Base-by-base conservation (phyloP, 2,113 vertebrate species). In the rabbit (Oryctolagus cuniculus) region DNA sequence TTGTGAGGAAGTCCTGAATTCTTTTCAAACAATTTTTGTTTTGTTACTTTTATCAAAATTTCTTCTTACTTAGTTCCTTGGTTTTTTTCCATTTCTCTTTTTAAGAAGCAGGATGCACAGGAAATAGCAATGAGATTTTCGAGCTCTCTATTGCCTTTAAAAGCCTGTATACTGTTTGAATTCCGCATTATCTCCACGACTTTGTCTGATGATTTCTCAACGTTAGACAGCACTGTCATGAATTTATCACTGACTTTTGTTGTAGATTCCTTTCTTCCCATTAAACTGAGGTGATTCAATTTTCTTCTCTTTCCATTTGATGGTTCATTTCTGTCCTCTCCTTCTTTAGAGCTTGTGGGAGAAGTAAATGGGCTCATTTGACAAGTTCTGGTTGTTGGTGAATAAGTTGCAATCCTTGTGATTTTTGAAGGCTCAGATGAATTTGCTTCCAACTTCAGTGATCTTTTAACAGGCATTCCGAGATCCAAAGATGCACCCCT, bases 61-160 rank as follows among this genome's bases (percentile, higher is more conserved):
- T 67, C 13, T 85, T 97, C 98, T 99, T 98, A 99, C 99, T 91
- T 89, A 99, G 98, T 44, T 96, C 95, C 96, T 92, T 98, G 55
- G 55, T 98, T 98, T 97, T 98, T 99, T 96, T 96, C 90, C 74
- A 99, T 78, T 89, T 99, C 98, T 77, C 83, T 94, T 63, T 96
- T 96, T 94, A 99, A 97, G 88, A 92, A 53, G 78, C 96, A 51
- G 44, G 97, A 79, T 0, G 80, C 81, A 75, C 61, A 66, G 0
- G 95, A 94, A 88, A 93, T 77, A 6, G 98, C 97, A 10, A 98
- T 31, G 81, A 98, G 92, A 64, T 95, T 98, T 96, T 97, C 98
- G 98, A 99, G 99, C 99, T 99, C 98, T 98, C 98, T 99, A 95
- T 98, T 99, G 99, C 98, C 98, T 98, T 99, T 98, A 98, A 98